These are phyloP conservation scores for Squalus acanthias DNA, from an alignment of 2,797 vertebrate species.

Conservation along the genomic window DNA sequence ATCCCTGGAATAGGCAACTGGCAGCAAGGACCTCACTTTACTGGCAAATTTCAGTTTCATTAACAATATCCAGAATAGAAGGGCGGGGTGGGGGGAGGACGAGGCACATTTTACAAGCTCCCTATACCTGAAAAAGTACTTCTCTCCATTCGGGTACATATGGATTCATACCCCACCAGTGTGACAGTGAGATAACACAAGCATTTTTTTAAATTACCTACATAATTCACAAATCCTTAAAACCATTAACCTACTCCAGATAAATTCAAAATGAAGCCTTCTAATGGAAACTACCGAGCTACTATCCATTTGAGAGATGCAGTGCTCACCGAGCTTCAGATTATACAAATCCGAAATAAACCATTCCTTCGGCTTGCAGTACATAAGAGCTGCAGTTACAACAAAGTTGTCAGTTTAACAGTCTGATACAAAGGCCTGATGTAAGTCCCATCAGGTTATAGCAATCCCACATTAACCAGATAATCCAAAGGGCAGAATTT, in stretches of 20 bases:
- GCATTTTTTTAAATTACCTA: neutral
- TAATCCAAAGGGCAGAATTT: too few relatives aligned
- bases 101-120: neutral
- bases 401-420: too few relatives aligned
- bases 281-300: neutral
- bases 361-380: too few relatives aligned
- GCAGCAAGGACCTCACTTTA: neutral
- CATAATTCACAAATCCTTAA: neutral
- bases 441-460: too few relatives aligned
- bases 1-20: too few relatives aligned
- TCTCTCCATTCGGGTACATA: neutral
- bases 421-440: too few relatives aligned
- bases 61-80: neutral
- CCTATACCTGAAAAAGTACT: neutral
- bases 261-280: neutral
- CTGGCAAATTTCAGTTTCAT: neutral
- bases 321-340: too few relatives aligned
- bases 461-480: too few relatives aligned
- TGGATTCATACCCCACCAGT: neutral
- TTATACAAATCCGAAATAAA: too few relatives aligned
- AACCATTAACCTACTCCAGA: neutral
- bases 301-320: too few relatives aligned
- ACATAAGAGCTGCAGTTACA: too few relatives aligned
- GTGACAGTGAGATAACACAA: neutral
- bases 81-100: neutral